A percentile compares a stretch with the other conserved stretches of the same genome.
These are phyloP conservation scores for Stichopus horrens DNA, from an alignment of 53 echinoderm and acorn worm species.

Conservation along the genomic window DNA sequence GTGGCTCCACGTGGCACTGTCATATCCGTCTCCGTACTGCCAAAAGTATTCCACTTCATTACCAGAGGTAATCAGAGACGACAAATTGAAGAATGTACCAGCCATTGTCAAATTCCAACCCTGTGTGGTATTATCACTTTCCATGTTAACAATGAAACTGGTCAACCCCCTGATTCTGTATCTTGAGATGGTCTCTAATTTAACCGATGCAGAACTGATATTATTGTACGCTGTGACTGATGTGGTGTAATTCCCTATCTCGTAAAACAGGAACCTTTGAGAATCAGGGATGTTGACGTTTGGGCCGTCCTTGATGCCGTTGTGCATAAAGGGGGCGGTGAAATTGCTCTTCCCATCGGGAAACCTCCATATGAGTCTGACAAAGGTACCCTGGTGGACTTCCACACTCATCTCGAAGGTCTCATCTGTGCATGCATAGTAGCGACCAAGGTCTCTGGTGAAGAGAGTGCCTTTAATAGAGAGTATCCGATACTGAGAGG, in stretches of 20 bases:
- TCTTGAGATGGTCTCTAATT: constrained; percentile 64
- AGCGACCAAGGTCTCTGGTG: constrained; percentile 73
- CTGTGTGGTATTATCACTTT: constrained; percentile 68
- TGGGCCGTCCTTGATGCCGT: constrained; percentile 67
- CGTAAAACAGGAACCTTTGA: constrained; percentile 63
- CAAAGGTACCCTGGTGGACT: constrained; percentile 72
- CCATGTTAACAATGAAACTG: constrained; percentile 53
- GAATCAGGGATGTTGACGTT: constrained; percentile 59
- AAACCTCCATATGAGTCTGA: constrained; percentile 69
- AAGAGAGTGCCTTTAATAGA: constrained; percentile 70
- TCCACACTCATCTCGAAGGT: constrained; percentile 69
- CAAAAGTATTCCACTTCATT: constrained; percentile 72
- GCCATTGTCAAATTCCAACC: constrained; percentile 71
- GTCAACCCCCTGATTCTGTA: constrained; percentile 70
- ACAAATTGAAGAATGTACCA: constrained; percentile 74
- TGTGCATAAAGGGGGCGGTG: constrained; percentile 58
- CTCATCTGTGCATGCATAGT: constrained; percentile 76
- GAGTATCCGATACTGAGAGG: constrained; percentile 68
- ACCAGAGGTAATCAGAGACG: constrained; percentile 64
- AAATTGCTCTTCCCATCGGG: constrained; percentile 51
- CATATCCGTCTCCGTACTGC: constrained; percentile 68
- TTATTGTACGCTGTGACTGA: constrained; percentile 70
- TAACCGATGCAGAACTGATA: constrained; percentile 55
- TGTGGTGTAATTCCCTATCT: constrained; percentile 80
- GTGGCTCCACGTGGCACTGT: constrained; percentile 54